Evolutionary conservation across 2,888 invertebrate genomes (phyloP).

Genomic region (Caenorhabditis sp.): DNA sequence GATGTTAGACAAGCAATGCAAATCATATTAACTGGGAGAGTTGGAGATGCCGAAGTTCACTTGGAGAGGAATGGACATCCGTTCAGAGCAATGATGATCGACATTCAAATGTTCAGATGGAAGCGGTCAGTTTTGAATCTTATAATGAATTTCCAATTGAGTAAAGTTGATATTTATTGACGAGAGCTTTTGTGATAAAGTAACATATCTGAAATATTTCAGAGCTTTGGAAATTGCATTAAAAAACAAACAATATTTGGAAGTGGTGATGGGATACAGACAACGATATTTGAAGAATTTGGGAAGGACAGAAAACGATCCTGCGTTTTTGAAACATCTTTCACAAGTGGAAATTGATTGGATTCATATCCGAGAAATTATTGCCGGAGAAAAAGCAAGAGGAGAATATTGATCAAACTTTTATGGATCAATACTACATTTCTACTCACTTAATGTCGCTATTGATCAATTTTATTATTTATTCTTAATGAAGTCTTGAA

Average conservation of each 20-base stretch:
- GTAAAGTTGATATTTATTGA: no score
- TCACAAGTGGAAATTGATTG: slow-evolving; percentile 74
- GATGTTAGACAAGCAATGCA: slow-evolving; percentile 74
- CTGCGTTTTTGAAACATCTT: slow-evolving; percentile 56
- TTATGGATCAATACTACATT: no score
- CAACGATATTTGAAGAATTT: slow-evolving; percentile 77
- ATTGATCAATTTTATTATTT: no score
- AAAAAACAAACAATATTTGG: slow-evolving; percentile 80
- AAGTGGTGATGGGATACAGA: no score
- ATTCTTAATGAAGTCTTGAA: no score
- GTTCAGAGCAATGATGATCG: slow-evolving; percentile 80
- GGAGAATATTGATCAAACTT: slow-evolving; percentile 28
- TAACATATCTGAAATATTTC: no score
- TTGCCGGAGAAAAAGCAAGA: slow-evolving; percentile 61
- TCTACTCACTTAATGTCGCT: no score
- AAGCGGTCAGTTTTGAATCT: slow-evolving; percentile 77
- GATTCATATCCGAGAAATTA: slow-evolving; percentile 73
- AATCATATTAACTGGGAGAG: slow-evolving; percentile 62
- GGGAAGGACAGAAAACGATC: slow-evolving; percentile 73
- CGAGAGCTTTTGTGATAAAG: no score
- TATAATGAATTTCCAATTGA: no score
- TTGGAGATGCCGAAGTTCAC: slow-evolving; percentile 79
- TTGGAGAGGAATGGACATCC: slow-evolving; percentile 76
- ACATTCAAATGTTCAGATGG: slow-evolving; percentile 81
- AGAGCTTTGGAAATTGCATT: slow-evolving; percentile 81